Base-by-base conservation (phyloP, 2,797 vertebrate species). In the Sebastes minor region DNA sequence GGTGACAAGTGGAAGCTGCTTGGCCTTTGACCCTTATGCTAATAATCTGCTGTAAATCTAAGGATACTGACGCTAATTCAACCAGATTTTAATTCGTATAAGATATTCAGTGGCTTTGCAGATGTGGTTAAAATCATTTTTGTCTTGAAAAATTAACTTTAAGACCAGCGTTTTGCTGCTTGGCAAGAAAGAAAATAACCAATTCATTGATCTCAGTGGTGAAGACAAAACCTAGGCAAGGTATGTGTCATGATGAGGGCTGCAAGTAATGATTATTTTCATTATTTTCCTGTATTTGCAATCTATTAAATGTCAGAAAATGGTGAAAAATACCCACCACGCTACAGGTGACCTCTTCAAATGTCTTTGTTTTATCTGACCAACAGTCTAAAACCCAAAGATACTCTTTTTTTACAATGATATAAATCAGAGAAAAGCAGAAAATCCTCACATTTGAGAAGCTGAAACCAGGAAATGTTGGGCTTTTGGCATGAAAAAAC, bases 1-100 rank as follows among this genome's bases (percentile, higher is more conserved):
- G 73, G 88, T 88, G 89, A 89, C 80, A 93, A 91, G 83, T 73
- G 81, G 71, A 89, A 81, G 65, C 63, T 60, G 79, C 66, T 64
- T 16, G 77, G 65, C 82, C 86, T 92, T 90, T 91, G 88, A 92
- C 88, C 86, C 28, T n/a, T 32, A 69, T 72, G 74, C 27, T 80
- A 84, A 82, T 85, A 76, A 57, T 61, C 62, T 66, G 35, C 53
- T 28, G 65, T 57, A 86, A 66, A 66, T 71, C 67, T 84, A 30
- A 8, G 52, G 35, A 42, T 53, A n/a, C 38, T 22, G 13, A 76
- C 46, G 78, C 65, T 71, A 87, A 87, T 66, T 52, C 16, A 46
- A 46, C 16, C 4, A 75, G 16, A 69, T 57, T 38, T 52, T 9
- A 56, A 3, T 5, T 4, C 1, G 16, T 14, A 22, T 16, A 61